Conservation (phyloP, 2,797 vertebrate species). For the Thalassophryne amazonica region DNA sequence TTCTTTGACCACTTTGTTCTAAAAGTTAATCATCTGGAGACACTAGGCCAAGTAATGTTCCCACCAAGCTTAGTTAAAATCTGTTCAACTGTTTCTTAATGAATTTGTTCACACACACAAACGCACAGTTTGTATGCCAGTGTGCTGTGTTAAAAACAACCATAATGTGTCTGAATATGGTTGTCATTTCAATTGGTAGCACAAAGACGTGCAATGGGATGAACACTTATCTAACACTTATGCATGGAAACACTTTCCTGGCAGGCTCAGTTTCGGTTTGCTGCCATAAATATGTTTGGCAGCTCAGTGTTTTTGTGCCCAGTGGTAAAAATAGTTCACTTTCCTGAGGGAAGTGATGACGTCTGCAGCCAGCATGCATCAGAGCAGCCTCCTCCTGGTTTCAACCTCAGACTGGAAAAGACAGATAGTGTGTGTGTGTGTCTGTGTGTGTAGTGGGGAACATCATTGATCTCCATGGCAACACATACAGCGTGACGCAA, state of each 20-base stretch:
- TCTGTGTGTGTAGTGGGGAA: conserved; percentile 34
- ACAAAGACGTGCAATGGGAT: too few relatives aligned
- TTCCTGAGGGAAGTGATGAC: conserved; percentile 69
- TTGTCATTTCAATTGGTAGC: too few relatives aligned
- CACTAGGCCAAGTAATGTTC: too few relatives aligned
- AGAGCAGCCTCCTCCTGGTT: conserved; percentile 55
- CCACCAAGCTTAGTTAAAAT: too few relatives aligned
- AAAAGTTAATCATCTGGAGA: too few relatives aligned
- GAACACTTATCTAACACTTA: too few relatives aligned
- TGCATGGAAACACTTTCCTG: conserved; percentile 39
- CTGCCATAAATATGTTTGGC: conserved; percentile 66
- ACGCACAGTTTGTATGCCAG: too few relatives aligned
- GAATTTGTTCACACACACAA: too few relatives aligned
- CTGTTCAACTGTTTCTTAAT: too few relatives aligned
- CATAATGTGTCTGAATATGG: too few relatives aligned
- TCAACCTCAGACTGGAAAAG: conserved; percentile 42
- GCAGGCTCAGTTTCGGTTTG: conserved; percentile 42
- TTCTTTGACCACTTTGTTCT: too few relatives aligned
- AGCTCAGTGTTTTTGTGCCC: conserved; percentile 54
- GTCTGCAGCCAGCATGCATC: conserved; percentile 70
- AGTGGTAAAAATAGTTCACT: conserved; percentile 72
- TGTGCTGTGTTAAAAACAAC: too few relatives aligned
- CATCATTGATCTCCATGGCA: conserved; percentile 68
- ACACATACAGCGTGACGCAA: conserved; percentile 73
- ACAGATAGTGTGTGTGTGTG: conserved; percentile 25